Percentiles rank a stretch among this genome's conserved stretches.
Conservation (phyloP, 2,888 invertebrate genomes). For the Pseudanteris insignis region DNA sequence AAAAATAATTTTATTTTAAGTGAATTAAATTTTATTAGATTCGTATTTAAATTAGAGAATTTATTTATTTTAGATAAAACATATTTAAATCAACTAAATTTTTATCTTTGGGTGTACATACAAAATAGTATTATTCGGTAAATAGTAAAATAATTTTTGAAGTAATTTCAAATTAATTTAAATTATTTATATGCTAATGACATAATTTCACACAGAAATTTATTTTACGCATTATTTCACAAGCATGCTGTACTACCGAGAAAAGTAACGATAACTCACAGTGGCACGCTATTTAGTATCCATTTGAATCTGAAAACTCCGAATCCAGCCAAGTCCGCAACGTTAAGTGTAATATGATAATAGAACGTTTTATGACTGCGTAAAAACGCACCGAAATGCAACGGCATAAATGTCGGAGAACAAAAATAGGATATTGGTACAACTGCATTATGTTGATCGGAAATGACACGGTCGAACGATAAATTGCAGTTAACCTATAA, state of each 20-base stretch:
- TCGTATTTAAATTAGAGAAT: too few relatives aligned
- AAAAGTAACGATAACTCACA: conserved; percentile 23
- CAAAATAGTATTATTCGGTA: too few relatives aligned
- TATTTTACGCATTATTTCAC: too few relatives aligned
- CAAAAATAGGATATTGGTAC: conserved; percentile 2
- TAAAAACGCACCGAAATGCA: conserved; percentile 10
- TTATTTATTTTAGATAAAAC: too few relatives aligned
- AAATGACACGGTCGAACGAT: neutral
- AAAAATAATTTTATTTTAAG: too few relatives aligned
- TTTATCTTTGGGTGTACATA: too few relatives aligned
- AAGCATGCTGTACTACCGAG: conserved; percentile 22
- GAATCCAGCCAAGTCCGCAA: conserved; percentile 27
- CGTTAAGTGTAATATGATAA: conserved; percentile 27
- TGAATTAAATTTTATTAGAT: too few relatives aligned
- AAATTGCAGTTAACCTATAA: neutral
- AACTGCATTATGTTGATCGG: conserved; percentile 4
- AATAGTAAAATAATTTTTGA: too few relatives aligned
- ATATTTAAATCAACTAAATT: too few relatives aligned
- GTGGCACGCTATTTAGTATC: conserved; percentile 20
- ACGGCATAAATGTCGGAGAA: conserved; percentile 7
- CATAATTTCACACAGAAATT: too few relatives aligned
- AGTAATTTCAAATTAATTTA: too few relatives aligned
- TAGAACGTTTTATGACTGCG: conserved; percentile 20
- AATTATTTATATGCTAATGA: too few relatives aligned
- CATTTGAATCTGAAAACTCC: conserved; percentile 19